phyloP scores from a whole-genome alignment of 2,797 vertebrate genomes.

The Chaetodon trifasciatus region DNA sequence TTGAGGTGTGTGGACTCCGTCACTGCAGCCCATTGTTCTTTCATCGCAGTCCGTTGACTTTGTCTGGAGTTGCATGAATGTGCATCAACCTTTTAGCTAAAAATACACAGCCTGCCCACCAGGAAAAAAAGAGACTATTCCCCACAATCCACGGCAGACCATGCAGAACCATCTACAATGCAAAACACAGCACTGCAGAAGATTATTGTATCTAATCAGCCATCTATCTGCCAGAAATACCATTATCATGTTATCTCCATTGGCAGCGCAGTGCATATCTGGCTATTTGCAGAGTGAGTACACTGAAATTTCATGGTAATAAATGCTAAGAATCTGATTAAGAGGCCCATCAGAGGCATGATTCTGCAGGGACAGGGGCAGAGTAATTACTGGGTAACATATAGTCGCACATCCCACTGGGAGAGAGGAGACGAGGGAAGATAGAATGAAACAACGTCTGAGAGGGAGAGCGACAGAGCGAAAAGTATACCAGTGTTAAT shows the following conservation, averaged over 20 bases:
- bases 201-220: slow-evolving; percentile 72
- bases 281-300: slow-evolving; percentile 63
- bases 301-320: slow-evolving; percentile 71
- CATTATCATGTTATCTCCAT: slow-evolving; percentile 65
- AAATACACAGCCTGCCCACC: slow-evolving; percentile 56
- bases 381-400: slow-evolving; percentile 72
- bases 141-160: slow-evolving; percentile 51
- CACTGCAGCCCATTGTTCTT: slow-evolving; percentile 42
- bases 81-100: slow-evolving; percentile 62
- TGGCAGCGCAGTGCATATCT: slow-evolving; percentile 44
- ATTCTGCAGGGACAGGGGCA: slow-evolving; percentile 58
- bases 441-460: slow-evolving; percentile 9
- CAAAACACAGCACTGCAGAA: slow-evolving; percentile 60
- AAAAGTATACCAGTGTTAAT: slow-evolving; percentile 51
- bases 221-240: slow-evolving; percentile 71
- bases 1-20: slow-evolving; percentile 34
- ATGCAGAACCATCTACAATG: slow-evolving; percentile 53
- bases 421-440: slow-evolving; percentile 17
- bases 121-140: slow-evolving; percentile 12
- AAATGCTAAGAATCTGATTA: slow-evolving; percentile 77
- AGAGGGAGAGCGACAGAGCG: slow-evolving; percentile 3
- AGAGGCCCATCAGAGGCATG: slow-evolving; percentile 55
- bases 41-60: slow-evolving; percentile 39
- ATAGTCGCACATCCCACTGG: slow-evolving; percentile 48
- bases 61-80: slow-evolving; percentile 59